Base-by-base conservation (phyloP, 2,113 vertebrate species). In the Turnix velox region DNA sequence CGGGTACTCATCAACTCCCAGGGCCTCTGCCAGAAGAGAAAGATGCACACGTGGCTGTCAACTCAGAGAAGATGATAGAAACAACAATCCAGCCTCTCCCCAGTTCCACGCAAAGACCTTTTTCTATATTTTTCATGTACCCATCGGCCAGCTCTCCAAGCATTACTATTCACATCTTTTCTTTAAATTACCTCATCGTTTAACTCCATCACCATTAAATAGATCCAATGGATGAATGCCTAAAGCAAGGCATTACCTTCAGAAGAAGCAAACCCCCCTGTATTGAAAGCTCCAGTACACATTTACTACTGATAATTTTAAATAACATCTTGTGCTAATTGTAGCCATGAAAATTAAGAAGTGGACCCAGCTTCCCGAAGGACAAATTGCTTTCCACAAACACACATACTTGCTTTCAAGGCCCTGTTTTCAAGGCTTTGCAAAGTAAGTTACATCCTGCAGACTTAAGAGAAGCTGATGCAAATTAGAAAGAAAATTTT, bases 1-100 rank as follows among this genome's bases (percentile, higher is more conserved):
- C 94, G 95, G 93, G 93, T 97, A 93, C 94, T 96, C 97, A 97
- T 97, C 96, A 97, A 98, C 96, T 84, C 96, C 16, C 58, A 40
- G n/a, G 22, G 91, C 94, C 96, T 97, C 98, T 98, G 96, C 35
- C 97, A 58, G 79, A 88, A 62, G 19, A 94, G 55, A 93, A 51
- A 68, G 69, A 75, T 45, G 49, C 31, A 30, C 33, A 77, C 4
- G 4, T 49, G 20, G n/a, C 76, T 59, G 19, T 89, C 39, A 88
- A 51, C 42, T 14, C 6, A 0, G 11, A 31, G 58, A 7, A 86
- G 55, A 22, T 14, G 22, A 5, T 18, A 49, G 30, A 59, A 30
- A 6, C 10, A 8, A 6, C 9, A 8, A 49, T 65, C 39, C 2
- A 5, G 0, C 28, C 31, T 57, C 13, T 48, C 80, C 45, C 2